phyloP scores from a whole-genome alignment of 2,888 invertebrate species.

The Orthonychiurus folsomi region DNA sequence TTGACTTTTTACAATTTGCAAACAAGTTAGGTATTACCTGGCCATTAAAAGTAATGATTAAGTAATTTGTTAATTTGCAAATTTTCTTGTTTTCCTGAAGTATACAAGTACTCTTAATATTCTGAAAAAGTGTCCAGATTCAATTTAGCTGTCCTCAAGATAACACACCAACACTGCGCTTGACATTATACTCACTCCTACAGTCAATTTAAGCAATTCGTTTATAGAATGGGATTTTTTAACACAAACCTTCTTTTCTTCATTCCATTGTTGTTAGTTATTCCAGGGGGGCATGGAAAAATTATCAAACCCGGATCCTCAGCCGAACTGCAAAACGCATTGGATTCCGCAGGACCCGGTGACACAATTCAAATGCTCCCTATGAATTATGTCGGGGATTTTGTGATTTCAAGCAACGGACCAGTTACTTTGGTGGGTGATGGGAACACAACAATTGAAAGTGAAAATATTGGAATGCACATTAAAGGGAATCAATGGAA shows the following conservation, averaged over 20 bases:
- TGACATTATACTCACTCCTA: too few species aligned
- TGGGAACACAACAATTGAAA: constrained; percentile 33
- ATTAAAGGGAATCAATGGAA: constrained; percentile 34
- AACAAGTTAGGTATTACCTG: too few species aligned
- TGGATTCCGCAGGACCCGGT: constrained; percentile 32
- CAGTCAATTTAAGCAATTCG: too few species aligned
- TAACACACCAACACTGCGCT: too few species aligned
- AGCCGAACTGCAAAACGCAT: constrained; percentile 30
- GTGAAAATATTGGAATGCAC: constrained; percentile 29
- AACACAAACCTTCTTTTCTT: too few species aligned
- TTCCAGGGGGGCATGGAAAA: neutral
- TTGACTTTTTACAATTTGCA: too few species aligned
- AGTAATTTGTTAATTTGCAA: neutral
- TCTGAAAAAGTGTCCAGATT: neutral
- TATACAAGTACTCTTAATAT: neutral
- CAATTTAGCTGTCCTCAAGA: too few species aligned
- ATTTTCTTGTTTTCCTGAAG: neutral
- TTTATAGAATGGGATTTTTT: too few species aligned
- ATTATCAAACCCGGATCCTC: constrained; percentile 22
- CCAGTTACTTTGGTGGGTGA: constrained; percentile 28
- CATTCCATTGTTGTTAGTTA: neutral
- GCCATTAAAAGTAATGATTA: too few species aligned
- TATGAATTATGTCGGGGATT: constrained; percentile 31
- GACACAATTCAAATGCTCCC: constrained; percentile 36
- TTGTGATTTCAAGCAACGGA: constrained; percentile 15